Conservation (phyloP, 64 coral and sea anemone species). For the Stichodactyla mertensii region DNA sequence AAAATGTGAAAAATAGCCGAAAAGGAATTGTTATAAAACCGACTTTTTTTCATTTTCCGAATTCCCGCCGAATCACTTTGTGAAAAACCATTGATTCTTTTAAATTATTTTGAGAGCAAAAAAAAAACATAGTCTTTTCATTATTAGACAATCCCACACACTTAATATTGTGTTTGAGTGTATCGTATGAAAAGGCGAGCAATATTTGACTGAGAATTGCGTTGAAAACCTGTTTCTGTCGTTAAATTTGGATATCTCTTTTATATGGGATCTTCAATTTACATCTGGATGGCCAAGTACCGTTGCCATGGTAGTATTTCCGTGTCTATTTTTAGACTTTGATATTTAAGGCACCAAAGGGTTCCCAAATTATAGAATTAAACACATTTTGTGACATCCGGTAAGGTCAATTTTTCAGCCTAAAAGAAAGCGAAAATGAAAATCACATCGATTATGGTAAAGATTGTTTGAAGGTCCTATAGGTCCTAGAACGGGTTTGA, state of each 20-base stretch:
- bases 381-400: not conserved
- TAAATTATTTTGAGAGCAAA: not conserved
- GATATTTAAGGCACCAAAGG: not conserved
- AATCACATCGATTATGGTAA: no score
- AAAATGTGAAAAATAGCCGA: not conserved
- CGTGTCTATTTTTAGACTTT: constrained; percentile 2
- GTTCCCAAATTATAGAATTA: not conserved
- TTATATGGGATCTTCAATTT: not conserved
- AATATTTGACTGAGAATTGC: not conserved
- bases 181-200: not conserved
- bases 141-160: not conserved
- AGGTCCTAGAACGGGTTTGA: no score
- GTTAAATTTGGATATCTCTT: not conserved
- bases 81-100: not conserved
- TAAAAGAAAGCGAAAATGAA: not conserved
- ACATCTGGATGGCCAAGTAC: not conserved
- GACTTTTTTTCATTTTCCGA: not conserved
- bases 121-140: not conserved
- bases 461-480: no score
- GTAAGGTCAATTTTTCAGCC: not conserved
- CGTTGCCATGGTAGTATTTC: not conserved
- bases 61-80: not conserved
- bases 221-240: not conserved
- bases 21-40: not conserved
- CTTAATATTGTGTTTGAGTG: not conserved